Evolutionary conservation across 2,888 invertebrate species (phyloP).

Genomic region (Gerosis bhagava): DNA sequence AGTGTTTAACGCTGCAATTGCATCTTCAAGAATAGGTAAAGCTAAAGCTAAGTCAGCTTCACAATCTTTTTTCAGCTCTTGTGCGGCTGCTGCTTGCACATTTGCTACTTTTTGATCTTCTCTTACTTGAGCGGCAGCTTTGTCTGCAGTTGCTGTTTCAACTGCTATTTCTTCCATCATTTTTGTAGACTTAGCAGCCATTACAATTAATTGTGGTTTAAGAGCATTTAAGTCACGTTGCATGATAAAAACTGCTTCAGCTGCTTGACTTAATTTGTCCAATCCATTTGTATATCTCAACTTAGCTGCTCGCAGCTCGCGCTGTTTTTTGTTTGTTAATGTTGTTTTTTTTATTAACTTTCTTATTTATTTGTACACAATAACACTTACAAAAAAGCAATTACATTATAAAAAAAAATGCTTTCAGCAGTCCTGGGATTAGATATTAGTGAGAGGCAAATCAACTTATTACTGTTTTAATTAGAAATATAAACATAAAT

Average conservation of each 20-base stretch:
- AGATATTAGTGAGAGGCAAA: too few species aligned
- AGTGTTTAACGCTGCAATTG: constrained; percentile 89
- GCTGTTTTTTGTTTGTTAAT: constrained; percentile 87
- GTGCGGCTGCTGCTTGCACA: constrained; percentile 92
- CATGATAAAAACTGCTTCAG: constrained; percentile 89
- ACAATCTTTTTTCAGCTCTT: constrained; percentile 93
- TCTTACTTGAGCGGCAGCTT: constrained; percentile 89
- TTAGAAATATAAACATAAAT: too few species aligned
- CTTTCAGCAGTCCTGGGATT: too few species aligned
- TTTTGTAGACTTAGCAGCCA: constrained; percentile 87
- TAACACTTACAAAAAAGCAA: too few species aligned
- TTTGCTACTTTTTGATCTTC: constrained; percentile 95
- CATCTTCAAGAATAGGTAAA: constrained; percentile 91
- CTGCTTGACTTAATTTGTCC: constrained; percentile 90
- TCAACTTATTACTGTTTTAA: too few species aligned
- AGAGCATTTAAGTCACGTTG: constrained; percentile 87
- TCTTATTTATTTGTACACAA: too few species aligned
- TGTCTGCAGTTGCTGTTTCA: constrained; percentile 90
- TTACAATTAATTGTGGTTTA: constrained; percentile 88
- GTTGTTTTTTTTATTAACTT: too few species aligned
- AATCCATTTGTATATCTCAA: constrained; percentile 90
- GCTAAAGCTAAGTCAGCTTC: constrained; percentile 96
- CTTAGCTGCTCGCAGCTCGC: constrained; percentile 87
- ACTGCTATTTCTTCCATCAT: constrained; percentile 90
- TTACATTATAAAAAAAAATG: too few species aligned